phyloP scores from a whole-genome alignment of 2,888 invertebrate genomes.

The Melieria omissa region DNA sequence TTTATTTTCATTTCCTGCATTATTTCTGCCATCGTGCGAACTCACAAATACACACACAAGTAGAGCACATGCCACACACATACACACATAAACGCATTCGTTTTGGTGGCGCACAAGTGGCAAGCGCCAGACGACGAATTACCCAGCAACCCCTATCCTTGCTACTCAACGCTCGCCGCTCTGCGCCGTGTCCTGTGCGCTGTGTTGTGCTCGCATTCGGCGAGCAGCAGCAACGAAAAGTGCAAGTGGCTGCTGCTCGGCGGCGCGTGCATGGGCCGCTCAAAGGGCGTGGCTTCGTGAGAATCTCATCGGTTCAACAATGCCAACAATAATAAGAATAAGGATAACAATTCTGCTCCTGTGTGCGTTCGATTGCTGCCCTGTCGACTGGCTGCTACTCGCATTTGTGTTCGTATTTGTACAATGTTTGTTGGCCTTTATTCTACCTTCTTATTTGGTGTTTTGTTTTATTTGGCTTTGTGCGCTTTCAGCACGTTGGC shows the following conservation, averaged over 20 bases:
- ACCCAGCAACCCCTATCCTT: conserved; percentile 41
- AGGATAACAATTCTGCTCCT: conserved; percentile 29
- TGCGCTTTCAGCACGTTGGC: conserved; percentile 12
- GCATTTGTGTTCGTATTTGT: conserved; percentile 10
- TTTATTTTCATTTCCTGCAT: conserved; percentile 32
- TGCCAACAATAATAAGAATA: conserved; percentile 29
- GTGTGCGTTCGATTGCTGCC: conserved; percentile 22
- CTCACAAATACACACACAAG: conserved; percentile 26
- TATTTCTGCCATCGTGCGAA: conserved; percentile 39
- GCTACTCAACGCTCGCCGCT: too few species aligned
- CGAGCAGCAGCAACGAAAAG: conserved; percentile 51
- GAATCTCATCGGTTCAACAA: conserved; percentile 17
- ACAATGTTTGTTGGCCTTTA: neutral
- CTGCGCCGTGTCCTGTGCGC: neutral
- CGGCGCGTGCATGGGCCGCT: conserved; percentile 16
- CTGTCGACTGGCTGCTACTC: conserved; percentile 16
- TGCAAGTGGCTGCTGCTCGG: conserved; percentile 54
- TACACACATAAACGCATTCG: conserved; percentile 17
- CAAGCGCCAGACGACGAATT: conserved; percentile 16
- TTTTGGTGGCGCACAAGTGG: too few species aligned
- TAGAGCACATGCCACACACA: conserved; percentile 23
- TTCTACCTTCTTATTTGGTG: conserved; percentile 3
- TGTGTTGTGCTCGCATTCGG: conserved; percentile 35
- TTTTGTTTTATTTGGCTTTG: conserved; percentile 7
- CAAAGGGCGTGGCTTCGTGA: conserved; percentile 44